Evolutionary conservation across 2,888 invertebrate genomes (phyloP), one percentile per base, ranked within the genome.

Genomic region (Eupithecia centaureata): DNA sequence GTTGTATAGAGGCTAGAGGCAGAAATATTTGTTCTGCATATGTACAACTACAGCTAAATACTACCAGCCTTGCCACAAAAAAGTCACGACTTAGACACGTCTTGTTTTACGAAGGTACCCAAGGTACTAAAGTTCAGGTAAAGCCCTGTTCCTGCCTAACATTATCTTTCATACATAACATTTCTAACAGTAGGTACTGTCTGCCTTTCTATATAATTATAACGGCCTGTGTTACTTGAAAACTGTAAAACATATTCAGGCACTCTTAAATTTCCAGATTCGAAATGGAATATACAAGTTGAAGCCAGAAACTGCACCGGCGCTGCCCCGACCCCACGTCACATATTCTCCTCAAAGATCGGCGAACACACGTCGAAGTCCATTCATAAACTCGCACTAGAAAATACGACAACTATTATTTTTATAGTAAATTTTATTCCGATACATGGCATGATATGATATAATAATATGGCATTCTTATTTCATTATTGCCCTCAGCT

Each of bases 351-450:
- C 18, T 22, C 47, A 47, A 47, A 47, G 47, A 47, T 47, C 47
- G 12, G 22, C 22, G 18, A 18, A 47, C 22, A 47, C 47, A 22
- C 47, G 47, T 22, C 8, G 47, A 22, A 10, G 10, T 54, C 7
- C 5, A 8, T 15, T 15, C 25, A 18, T 47, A 22, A 18, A 51
- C 27, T 15, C 60, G 18, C 63, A 69, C 74, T 65, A 75, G 65
- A 75, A 80, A 82, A 82, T 81, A 83, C 81, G 77, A 83, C 74
- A 63, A 27, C 73, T 70, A 1, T 12, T 12, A 10, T 22, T 47
- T 47, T 22, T 76, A 76, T 79, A 73, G n/a, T 76, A 77, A 67
- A 69, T 73, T 72, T 61, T 75, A 70, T 77, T 71, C 59, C 70
- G 74, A 72, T 76, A 75, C 71, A 75, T 70, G 74, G 73, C 67